Evolutionary conservation across 2,888 invertebrate species (phyloP).

Genomic region (Eupithecia subumbrata): DNA sequence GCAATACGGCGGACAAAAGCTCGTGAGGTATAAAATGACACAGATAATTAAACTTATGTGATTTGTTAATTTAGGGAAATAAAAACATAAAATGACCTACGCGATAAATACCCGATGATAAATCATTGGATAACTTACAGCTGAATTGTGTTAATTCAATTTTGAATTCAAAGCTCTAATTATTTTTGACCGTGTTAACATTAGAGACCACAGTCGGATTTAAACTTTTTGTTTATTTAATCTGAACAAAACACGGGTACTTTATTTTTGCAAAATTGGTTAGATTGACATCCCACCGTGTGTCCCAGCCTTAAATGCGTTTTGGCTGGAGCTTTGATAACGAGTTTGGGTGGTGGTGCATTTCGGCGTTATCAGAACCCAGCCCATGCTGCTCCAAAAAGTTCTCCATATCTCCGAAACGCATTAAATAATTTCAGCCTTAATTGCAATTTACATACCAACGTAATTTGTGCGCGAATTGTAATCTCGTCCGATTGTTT

Average conservation of each 20-base stretch:
- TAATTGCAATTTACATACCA: conserved; percentile 54
- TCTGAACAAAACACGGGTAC: not conserved
- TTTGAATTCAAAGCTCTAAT: not conserved
- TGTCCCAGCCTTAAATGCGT: conserved; percentile 63
- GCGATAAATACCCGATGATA: not conserved
- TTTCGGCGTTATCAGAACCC: conserved; percentile 63
- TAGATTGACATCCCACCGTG: not conserved
- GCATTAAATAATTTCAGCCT: conserved; percentile 64
- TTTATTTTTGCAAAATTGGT: not conserved
- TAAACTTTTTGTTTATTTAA: not conserved
- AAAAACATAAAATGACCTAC: too few species aligned
- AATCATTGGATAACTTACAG: too few species aligned
- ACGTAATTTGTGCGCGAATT: conserved; percentile 43
- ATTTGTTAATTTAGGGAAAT: too few species aligned
- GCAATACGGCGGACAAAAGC: too few species aligned
- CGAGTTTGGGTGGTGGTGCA: conserved; percentile 72
- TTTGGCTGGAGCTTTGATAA: conserved; percentile 67
- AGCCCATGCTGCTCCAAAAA: conserved; percentile 54
- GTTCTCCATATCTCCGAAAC: conserved; percentile 56
- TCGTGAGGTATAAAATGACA: too few species aligned
- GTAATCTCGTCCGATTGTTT: not conserved
- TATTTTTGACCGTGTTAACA: not conserved
- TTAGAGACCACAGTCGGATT: too few species aligned
- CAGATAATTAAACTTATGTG: too few species aligned
- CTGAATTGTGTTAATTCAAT: not conserved